Base-by-base conservation (phyloP, 1,140 invertebrate genomes). In the Leptinotarsa lineolata region DNA sequence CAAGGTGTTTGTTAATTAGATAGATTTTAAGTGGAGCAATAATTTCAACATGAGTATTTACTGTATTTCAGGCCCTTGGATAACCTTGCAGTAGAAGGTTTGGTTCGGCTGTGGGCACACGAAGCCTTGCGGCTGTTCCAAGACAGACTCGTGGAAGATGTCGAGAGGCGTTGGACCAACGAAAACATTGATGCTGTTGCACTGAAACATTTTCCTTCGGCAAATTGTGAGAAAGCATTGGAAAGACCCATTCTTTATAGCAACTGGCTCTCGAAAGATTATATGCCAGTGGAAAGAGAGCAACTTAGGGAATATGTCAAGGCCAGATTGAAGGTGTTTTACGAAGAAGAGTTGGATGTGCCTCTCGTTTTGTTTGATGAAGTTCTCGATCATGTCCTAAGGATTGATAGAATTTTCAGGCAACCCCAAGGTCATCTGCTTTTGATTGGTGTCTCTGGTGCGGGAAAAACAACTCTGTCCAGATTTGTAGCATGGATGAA, bases 401-500 rank as follows among this genome's bases (percentile, higher is more conserved):
- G 98, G 77, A 99, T 99, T 83, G 98, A 99, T 87, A 89, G 98
- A 83, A 99, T 99, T 79, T 79, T 99, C 90, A 88, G 98, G 64
- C 98, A 99, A 86, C 97, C 98, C 13, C 98, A 99, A 84, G 97
- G 97, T 68, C 98, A 99, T 86, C 84, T 99, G 70, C 86, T 99
- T 74, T 88, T 99, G 0, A 99, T 99, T 83, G 97, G 97, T 79
- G 96, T 98, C 2, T 97, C 97, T 76, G 98, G 98, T 46, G 95
- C 97, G 75, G 98, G 98, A 70, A 99, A 99, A 87, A 99, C 98
- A 1, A 99, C 98, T 15, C 89, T 99, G 67, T 99, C 97, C 11
- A 88, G 98, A 75, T 99, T 99, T 86, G 98, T 99, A 30, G 98
- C 98, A 64, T 99, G 98, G 97, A 98, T 99, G 93, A 99, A 99